phyloP scores from a whole-genome alignment of 1,140 invertebrate genomes.

The Dendroctonus ponderosae region DNA sequence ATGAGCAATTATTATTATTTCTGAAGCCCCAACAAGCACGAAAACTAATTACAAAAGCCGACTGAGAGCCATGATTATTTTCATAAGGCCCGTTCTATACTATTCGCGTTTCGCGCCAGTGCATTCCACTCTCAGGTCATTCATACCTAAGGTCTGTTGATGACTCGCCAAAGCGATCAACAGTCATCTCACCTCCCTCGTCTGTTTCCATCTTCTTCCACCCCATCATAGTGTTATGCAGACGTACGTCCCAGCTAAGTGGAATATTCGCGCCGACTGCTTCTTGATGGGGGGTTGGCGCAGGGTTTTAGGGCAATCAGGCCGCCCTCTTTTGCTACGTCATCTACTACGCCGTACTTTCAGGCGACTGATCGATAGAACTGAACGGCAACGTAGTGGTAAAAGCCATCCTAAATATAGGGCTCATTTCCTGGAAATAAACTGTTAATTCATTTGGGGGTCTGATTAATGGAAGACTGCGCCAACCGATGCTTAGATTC shows the following conservation, averaged over 20 bases:
- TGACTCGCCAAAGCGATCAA: not conserved
- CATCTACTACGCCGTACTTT: conserved; percentile 30
- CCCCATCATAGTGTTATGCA: not conserved
- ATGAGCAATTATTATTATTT: no score
- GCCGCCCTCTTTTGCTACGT: conserved; percentile 22
- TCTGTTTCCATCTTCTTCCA: conserved; percentile 6
- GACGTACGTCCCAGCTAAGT: conserved; percentile 1
- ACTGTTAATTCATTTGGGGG: not conserved
- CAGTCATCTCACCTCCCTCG: not conserved
- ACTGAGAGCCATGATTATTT: no score
- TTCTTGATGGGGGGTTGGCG: not conserved
- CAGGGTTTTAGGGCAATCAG: conserved; percentile 5
- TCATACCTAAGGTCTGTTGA: conserved; percentile 19
- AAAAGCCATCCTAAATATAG: conserved; percentile 8
- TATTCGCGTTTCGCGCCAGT: conserved; percentile 26
- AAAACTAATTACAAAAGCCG: no score
- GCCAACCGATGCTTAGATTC: no score
- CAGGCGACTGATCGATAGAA: conserved; percentile 8
- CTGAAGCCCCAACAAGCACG: no score
- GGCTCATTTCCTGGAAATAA: conserved; percentile 12
- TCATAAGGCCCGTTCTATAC: not conserved
- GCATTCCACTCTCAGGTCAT: conserved; percentile 27
- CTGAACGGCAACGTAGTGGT: conserved; percentile 15
- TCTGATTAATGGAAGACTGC: no score
- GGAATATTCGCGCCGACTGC: not conserved